Evolutionary conservation across 2,888 invertebrate species (phyloP), one percentile per base, ranked within the genome.

Genomic region (Panopea generosa): DNA sequence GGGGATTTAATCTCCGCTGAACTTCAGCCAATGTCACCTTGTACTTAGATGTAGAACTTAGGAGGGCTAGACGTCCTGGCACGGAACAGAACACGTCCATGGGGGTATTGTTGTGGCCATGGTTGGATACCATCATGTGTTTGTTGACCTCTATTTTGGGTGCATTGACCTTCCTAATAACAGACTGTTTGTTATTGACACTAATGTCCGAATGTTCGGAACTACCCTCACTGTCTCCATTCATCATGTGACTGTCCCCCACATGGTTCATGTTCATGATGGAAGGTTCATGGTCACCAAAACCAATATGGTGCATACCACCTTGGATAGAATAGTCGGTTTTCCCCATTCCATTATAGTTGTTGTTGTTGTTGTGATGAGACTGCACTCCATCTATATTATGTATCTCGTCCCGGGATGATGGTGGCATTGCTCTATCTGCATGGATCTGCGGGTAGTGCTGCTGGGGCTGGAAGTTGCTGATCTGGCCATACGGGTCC

Each of bases 11-110:
- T 87, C 99, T 95, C 91, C 99, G 95, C 94, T 99, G 98, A 77
- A 99, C 99, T 94, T 99, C 99, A 11, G 98, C 99, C 75, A 99
- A 97, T 52, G 99, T 99, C 89, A 99, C 99, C 94, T 99, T 99
- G 95, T 99, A 99, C 95, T 99, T 99, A 94, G 98, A 98, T 89
- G 99, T 99, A 88, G 98, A 98, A 85, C 97, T 98, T 87, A 99
- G 95, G 78, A 99, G 95, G 68, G 98, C 98, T 87, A 99, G 95
- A 65, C 98, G 95, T 56, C 99, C 99, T 47, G 99, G 99, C 67
- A 99, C 99, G 61, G 89, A 85, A 94, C 99, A 99, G 95, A 99
- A 99, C 85, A 99, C 97, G 94, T 99, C 98, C 92, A 96, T 96
- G 24, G 97, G 97, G 22, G 92, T 91, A 79, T 93, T 93, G 4